Evolutionary conservation across 2,113 vertebrate genomes (phyloP).

Genomic region (Nothobranchius kuhntae): DNA sequence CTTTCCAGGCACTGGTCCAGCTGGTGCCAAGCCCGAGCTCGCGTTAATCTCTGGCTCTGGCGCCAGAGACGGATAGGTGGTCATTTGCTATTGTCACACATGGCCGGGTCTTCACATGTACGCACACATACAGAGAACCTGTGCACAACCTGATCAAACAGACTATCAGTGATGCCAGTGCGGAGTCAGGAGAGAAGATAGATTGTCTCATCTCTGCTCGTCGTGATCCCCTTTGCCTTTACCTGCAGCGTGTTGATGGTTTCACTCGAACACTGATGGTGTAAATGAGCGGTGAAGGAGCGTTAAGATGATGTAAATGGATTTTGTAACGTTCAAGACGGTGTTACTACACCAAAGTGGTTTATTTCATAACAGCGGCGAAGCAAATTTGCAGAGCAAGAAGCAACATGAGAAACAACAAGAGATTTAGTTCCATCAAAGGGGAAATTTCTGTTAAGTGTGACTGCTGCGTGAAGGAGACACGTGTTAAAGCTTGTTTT

Average conservation of each 20-base stretch:
- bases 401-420: slow-evolving; percentile 18
- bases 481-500: slow-evolving; percentile 50
- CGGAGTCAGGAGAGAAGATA: slow-evolving; percentile 45
- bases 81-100: slow-evolving; percentile 66
- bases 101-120: slow-evolving; percentile 45
- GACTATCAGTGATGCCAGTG: slow-evolving; percentile 39
- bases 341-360: not conserved
- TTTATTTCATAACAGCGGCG: slow-evolving; percentile 2
- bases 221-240: slow-evolving; percentile 16
- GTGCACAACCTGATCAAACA: slow-evolving; percentile 69
- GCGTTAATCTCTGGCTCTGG: slow-evolving; percentile 55
- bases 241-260: slow-evolving; percentile 8
- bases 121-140: slow-evolving; percentile 17
- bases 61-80: slow-evolving; percentile 58
- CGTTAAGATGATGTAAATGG: not conserved
- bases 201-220: slow-evolving; percentile 40
- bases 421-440: slow-evolving; percentile 57
- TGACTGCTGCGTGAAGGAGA: slow-evolving; percentile 22
- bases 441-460: slow-evolving; percentile 29
- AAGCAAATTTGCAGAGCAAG: not conserved
- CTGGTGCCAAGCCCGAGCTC: slow-evolving; percentile 60
- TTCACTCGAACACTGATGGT: not conserved
- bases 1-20: slow-evolving; percentile 52
- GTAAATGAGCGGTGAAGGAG: slow-evolving; percentile 7
- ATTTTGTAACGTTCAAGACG: not conserved